These are phyloP conservation scores for Anas georgica DNA, from an alignment of 2,797 vertebrate species.

Conservation along the genomic window DNA sequence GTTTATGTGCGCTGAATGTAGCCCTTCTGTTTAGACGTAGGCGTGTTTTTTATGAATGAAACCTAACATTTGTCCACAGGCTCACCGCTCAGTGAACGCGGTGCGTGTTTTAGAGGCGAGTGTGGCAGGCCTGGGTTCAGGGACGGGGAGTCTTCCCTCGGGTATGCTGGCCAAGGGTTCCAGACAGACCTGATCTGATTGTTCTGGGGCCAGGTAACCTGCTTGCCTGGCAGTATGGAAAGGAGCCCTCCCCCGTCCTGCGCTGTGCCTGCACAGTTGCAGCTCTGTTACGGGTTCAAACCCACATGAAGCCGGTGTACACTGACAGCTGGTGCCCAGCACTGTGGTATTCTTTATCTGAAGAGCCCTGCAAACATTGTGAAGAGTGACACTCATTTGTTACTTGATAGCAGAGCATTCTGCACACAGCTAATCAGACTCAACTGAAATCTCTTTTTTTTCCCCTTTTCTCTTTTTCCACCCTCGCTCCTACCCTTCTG, in stretches of 20 bases:
- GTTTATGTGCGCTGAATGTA: fast-evolving
- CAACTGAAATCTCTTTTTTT: slow-evolving; percentile 42
- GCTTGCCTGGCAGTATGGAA: background rate
- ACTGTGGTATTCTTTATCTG: background rate
- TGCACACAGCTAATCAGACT: slow-evolving; percentile 27
- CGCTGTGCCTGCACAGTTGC: background rate
- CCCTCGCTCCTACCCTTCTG: slow-evolving; percentile 9
- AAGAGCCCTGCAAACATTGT: slow-evolving; percentile 16
- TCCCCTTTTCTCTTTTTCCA: background rate
- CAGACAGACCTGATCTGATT: background rate
- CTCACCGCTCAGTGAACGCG: background rate
- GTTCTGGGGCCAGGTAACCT: background rate
- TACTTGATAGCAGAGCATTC: slow-evolving; percentile 14
- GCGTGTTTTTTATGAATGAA: background rate
- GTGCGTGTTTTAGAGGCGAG: fast-evolving
- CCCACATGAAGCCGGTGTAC: background rate
- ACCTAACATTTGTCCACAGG: background rate
- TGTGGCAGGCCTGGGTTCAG: background rate
- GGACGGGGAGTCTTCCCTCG: background rate
- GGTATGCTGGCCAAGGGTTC: background rate
- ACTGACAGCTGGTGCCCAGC: background rate
- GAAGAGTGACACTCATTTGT: background rate
- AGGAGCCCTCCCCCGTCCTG: background rate
- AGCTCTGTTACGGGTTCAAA: background rate
- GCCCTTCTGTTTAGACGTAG: background rate